phyloP scores from a whole-genome alignment of 2,113 vertebrate species.

The Steatornis caripensis region DNA sequence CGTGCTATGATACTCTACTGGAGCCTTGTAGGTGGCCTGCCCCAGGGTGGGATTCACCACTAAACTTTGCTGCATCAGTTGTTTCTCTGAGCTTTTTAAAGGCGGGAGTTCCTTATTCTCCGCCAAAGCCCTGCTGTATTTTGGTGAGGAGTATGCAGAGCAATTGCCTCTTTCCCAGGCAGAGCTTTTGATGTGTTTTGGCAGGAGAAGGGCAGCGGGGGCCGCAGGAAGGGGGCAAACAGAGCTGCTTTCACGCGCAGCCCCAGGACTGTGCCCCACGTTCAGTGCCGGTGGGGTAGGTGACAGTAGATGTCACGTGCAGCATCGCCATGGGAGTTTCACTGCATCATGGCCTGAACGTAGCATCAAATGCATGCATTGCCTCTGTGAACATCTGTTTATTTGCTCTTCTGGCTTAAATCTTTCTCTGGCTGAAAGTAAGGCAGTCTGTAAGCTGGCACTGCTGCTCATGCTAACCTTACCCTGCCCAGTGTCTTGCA shows the following conservation, averaged over 20 bases:
- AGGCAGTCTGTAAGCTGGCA: not conserved
- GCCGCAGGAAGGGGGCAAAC: not conserved
- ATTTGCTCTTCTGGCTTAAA: not conserved
- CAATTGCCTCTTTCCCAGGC: not conserved
- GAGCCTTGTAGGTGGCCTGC: not conserved
- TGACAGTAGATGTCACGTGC: not conserved
- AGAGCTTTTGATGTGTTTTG: not conserved
- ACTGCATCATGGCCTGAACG: not conserved
- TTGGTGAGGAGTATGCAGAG: not conserved
- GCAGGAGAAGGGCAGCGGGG: not conserved
- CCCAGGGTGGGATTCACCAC: not conserved
- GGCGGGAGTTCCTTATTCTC: not conserved
- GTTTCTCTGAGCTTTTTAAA: not conserved
- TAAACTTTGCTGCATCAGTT: not conserved
- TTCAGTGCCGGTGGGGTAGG: rapidly evolving
- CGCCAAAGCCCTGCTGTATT: not conserved
- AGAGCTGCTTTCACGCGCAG: not conserved
- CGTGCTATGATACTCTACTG: rapidly evolving
- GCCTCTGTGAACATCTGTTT: not conserved
- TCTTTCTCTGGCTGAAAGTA: not conserved
- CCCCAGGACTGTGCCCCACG: not conserved
- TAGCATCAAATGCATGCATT: not conserved
- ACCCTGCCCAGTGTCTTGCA: not conserved
- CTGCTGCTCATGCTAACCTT: not conserved
- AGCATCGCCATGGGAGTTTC: not conserved